These are phyloP conservation scores for Luffia ferchaultella DNA, from an alignment of 2,888 invertebrate genomes.

Conservation along the genomic window DNA sequence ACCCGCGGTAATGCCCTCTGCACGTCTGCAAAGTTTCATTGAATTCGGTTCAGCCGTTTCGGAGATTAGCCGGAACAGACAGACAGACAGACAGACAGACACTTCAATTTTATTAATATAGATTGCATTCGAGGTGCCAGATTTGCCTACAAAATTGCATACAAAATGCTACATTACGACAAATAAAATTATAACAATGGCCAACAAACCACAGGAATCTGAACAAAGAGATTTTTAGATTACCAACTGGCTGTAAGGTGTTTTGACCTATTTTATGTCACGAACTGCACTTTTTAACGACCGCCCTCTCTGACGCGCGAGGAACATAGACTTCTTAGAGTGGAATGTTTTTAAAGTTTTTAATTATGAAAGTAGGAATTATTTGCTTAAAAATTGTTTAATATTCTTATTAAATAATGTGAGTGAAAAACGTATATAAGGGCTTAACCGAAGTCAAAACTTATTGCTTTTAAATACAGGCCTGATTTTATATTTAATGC, in stretches of 20 bases:
- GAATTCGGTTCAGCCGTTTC: no score
- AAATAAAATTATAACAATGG: slow-evolving; percentile 22
- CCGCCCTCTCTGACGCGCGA: neutral
- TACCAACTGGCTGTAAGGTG: slow-evolving; percentile 10
- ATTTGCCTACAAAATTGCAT: no score
- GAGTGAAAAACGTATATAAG: neutral
- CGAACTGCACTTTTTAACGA: slow-evolving; percentile 18
- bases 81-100: no score
- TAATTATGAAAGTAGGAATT: no score
- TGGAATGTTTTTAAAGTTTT: neutral
- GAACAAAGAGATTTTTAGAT: slow-evolving; percentile 12
- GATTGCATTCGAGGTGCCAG: no score
- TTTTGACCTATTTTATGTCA: slow-evolving; percentile 35
- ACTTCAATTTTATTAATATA: no score
- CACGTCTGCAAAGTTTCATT: no score
- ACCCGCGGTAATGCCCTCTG: no score
- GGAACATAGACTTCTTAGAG: neutral
- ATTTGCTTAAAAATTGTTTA: neutral
- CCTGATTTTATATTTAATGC: neutral
- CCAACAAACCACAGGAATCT: slow-evolving; percentile 19
- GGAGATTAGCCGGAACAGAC: no score
- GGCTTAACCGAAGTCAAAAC: neutral
- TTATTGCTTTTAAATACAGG: neutral
- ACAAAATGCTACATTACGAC: no score
- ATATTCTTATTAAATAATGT: neutral